Conservation (phyloP, 2,888 invertebrate genomes). For the Phortica okadai region DNA sequence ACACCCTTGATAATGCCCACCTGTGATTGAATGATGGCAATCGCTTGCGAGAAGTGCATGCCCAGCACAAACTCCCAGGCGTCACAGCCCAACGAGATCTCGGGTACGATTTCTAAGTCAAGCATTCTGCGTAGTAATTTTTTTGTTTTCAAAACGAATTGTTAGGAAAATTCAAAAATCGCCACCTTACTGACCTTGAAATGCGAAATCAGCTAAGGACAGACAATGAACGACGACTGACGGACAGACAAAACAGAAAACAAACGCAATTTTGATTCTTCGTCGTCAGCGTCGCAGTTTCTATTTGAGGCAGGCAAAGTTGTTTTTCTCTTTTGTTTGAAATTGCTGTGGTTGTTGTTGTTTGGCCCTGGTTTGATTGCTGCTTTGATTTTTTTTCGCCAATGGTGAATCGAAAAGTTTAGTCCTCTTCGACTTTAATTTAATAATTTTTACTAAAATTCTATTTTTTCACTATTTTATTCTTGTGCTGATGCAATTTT, state of each 20-base stretch:
- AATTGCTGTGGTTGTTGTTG: conserved; percentile 47
- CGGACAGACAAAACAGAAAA: conserved; percentile 37
- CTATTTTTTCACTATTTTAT: conserved; percentile 47
- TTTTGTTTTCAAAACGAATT: conserved; percentile 27
- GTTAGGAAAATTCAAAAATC: conserved; percentile 21
- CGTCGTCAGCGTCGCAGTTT: conserved; percentile 6
- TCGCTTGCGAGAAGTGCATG: conserved; percentile 99
- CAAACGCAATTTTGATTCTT: conserved; percentile 53
- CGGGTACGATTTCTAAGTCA: conserved; percentile 97
- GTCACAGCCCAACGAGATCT: conserved; percentile 96
- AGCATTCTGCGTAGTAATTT: conserved; percentile 82
- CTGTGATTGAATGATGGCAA: conserved; percentile 97
- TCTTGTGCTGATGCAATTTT: conserved; percentile 46
- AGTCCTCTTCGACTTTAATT: not conserved
- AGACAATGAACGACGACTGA: conserved; percentile 29
- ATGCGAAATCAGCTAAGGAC: conserved; percentile 67
- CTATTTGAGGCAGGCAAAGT: not conserved
- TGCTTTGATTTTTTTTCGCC: conserved; percentile 39
- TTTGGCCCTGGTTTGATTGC: conserved; percentile 31
- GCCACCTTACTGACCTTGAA: conserved; percentile 68
- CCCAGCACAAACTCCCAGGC: conserved; percentile 96
- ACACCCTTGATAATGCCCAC: conserved; percentile 96
- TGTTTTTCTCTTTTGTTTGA: conserved; percentile 49
- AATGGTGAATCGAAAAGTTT: conserved; percentile 38
- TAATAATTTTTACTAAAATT: conserved; percentile 3